Percentiles rank a stretch among this genome's conserved stretches.
phyloP scores from a whole-genome alignment of 64 coral and sea anemone genomes.

The Orbicella faveolata region DNA sequence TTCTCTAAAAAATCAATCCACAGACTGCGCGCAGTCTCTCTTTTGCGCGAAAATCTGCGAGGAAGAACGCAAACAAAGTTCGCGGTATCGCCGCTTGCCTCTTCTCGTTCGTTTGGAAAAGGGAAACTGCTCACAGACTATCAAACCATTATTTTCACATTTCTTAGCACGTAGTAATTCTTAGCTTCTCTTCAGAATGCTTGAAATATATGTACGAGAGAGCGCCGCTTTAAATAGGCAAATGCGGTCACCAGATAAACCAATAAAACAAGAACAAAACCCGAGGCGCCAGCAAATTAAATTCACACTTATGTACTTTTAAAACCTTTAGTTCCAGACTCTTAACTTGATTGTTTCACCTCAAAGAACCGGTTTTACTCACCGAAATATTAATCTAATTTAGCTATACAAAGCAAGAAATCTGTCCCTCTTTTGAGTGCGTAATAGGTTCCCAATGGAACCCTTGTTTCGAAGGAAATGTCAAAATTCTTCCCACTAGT shows the following conservation, averaged over 20 bases:
- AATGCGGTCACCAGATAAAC: not conserved
- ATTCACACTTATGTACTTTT: not conserved
- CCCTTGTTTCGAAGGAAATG: not conserved
- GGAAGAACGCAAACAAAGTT: too few species aligned
- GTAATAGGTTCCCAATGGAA: not conserved
- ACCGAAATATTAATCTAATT: not conserved
- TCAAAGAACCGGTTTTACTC: not conserved
- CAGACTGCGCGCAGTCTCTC: too few species aligned
- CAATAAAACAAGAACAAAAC: not conserved
- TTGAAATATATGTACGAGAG: too few species aligned
- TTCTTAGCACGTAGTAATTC: too few species aligned
- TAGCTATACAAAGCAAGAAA: not conserved
- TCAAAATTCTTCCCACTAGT: not conserved
- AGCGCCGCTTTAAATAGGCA: too few species aligned
- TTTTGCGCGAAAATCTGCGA: too few species aligned
- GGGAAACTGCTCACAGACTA: too few species aligned
- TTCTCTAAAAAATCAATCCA: too few species aligned
- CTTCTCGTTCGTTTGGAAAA: too few species aligned
- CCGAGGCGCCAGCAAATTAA: not conserved
- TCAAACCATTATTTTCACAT: too few species aligned
- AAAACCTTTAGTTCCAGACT: not conserved
- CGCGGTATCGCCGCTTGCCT: too few species aligned
- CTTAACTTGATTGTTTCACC: not conserved
- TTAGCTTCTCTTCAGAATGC: too few species aligned
- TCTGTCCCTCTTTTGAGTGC: not conserved